These are phyloP conservation scores for Eupeodes latifasciatus DNA, from an alignment of 2,888 invertebrate genomes.

Conservation along the genomic window DNA sequence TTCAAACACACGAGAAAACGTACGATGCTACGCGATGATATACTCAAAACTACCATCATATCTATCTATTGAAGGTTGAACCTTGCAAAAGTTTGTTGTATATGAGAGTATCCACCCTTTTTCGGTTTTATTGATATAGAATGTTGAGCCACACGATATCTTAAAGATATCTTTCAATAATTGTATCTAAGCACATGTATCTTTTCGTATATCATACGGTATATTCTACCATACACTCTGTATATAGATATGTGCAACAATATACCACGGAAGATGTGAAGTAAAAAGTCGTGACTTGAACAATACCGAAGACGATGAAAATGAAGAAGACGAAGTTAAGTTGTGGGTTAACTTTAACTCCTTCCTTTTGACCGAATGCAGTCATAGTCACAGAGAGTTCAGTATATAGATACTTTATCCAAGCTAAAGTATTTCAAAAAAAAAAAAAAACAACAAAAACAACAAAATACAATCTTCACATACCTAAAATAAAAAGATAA, in stretches of 20 bases:
- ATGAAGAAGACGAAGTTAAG: conserved; percentile 22
- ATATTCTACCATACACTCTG: conserved; percentile 58
- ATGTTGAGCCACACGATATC: conserved; percentile 70
- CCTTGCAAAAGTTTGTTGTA: conserved; percentile 38
- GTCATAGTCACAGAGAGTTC: conserved; percentile 68
- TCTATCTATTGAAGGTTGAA: conserved; percentile 40
- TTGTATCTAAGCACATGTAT: conserved; percentile 73
- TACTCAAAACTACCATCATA: neutral
- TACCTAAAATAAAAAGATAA: conserved; percentile 38
- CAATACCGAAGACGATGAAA: conserved; percentile 82
- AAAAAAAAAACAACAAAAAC: conserved; percentile 51
- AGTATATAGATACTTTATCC: conserved; percentile 40
- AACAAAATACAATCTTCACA: conserved; percentile 73
- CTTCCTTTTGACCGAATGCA: conserved; percentile 70
- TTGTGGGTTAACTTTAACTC: conserved; percentile 57
- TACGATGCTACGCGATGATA: conserved; percentile 17
- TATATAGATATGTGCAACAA: conserved; percentile 14
- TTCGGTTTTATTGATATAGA: conserved; percentile 83
- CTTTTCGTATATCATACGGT: conserved; percentile 37
- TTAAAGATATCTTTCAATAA: conserved; percentile 74
- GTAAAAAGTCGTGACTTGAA: conserved; percentile 82
- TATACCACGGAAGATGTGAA: conserved; percentile 65
- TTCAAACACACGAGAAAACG: conserved; percentile 24
- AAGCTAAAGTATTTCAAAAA: conserved; percentile 67
- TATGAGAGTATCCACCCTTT: conserved; percentile 81